These are phyloP conservation scores for Pantala flavescens DNA, from an alignment of 1,140 invertebrate genomes.

Conservation along the genomic window DNA sequence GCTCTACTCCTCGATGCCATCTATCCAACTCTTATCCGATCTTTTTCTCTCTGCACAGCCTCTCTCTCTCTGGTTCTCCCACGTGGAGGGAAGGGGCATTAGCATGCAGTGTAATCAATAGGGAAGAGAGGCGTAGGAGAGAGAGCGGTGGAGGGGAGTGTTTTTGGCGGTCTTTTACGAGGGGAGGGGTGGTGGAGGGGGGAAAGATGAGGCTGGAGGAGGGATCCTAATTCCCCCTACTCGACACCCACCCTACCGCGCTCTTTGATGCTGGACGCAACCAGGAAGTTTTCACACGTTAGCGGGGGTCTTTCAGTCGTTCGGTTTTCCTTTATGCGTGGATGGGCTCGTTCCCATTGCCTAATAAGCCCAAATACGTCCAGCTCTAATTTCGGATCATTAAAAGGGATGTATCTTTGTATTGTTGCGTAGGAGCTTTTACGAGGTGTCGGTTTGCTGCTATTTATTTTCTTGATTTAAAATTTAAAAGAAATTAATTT, in stretches of 20 bases:
- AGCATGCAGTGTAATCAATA: slow-evolving; percentile 6
- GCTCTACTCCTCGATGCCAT: not conserved
- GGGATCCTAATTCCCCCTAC: not conserved
- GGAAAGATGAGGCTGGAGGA: not conserved
- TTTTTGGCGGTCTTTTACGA: not conserved
- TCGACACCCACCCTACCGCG: not conserved
- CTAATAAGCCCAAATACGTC: too few species aligned
- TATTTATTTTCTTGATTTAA: too few species aligned
- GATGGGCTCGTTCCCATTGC: too few species aligned
- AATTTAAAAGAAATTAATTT: too few species aligned
- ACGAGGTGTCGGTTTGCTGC: too few species aligned
- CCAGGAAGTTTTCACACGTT: too few species aligned
- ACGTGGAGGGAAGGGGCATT: not conserved
- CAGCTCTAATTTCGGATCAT: too few species aligned
- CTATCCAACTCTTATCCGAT: not conserved
- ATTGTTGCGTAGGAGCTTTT: too few species aligned
- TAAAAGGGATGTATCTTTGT: too few species aligned
- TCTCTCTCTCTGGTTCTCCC: not conserved
- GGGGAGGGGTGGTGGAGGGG: not conserved
- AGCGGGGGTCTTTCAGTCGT: too few species aligned
- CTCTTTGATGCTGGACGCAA: too few species aligned
- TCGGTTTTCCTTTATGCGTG: too few species aligned
- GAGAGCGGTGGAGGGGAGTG: not conserved
- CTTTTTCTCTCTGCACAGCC: not conserved
- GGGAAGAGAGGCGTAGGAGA: not conserved